Evolutionary conservation across 2,113 vertebrate species (phyloP).

Genomic region (Lepisosteus osseus): DNA sequence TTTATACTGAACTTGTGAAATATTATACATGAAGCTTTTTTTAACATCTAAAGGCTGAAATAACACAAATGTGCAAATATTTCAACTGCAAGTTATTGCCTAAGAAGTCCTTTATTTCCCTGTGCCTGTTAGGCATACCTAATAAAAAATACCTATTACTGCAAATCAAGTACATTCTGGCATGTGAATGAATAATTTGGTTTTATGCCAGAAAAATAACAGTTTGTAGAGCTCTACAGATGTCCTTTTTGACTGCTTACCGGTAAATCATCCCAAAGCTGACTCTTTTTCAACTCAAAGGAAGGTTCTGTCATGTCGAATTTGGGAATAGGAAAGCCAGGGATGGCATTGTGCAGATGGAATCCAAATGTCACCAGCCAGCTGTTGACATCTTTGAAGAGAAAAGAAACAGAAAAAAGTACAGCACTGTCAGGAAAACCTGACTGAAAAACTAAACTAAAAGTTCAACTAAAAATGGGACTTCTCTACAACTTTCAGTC

Average conservation of each 20-base stretch:
- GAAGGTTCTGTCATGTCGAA: slow-evolving; percentile 89
- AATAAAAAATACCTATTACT: no score
- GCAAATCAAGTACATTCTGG: no score
- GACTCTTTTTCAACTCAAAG: slow-evolving; percentile 89
- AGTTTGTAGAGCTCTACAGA: not conserved
- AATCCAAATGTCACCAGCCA: slow-evolving; percentile 98
- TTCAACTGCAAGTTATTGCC: no score
- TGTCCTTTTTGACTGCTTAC: slow-evolving; percentile 61
- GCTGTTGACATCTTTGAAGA: slow-evolving; percentile 87
- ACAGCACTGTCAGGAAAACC: no score
- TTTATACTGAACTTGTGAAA: no score
- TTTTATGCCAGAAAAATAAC: not conserved
- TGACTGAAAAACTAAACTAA: not conserved
- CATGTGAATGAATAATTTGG: not conserved
- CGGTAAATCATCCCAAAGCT: slow-evolving; percentile 92
- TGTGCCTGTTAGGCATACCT: no score
- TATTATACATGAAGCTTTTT: no score
- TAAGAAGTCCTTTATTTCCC: no score
- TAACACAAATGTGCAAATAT: no score
- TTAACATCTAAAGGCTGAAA: no score
- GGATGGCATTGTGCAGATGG: slow-evolving; percentile 97
- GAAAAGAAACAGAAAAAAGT: slow-evolving; percentile 38
- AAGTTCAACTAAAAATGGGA: not conserved
- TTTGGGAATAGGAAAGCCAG: slow-evolving; percentile 89
- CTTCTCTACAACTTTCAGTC: not conserved